These are phyloP conservation scores for Psittacula derbiana DNA, from an alignment of 2,797 vertebrate species.

Conservation along the genomic window DNA sequence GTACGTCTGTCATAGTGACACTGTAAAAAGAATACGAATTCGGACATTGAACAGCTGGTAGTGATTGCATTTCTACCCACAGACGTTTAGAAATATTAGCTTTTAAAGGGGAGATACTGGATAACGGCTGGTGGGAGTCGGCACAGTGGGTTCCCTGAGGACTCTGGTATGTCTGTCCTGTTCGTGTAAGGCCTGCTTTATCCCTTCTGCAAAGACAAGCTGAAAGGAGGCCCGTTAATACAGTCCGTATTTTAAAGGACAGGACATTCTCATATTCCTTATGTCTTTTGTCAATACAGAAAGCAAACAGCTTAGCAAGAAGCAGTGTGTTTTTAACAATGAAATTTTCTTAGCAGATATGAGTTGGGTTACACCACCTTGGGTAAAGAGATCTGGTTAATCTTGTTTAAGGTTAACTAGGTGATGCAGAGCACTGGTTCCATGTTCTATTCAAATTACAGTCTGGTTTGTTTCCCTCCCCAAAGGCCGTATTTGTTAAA, in stretches of 20 bases:
- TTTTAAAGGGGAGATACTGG: not conserved
- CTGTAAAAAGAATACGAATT: not conserved
- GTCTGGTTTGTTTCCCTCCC: not conserved
- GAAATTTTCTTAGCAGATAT: slow-evolving; percentile 42
- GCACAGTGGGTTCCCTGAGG: not conserved
- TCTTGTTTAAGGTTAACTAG: slow-evolving; percentile 4
- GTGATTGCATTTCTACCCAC: not conserved
- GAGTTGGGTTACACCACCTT: not conserved
- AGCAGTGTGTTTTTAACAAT: slow-evolving; percentile 34
- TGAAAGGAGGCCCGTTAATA: not conserved
- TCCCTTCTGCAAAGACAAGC: not conserved
- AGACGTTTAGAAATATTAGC: not conserved
- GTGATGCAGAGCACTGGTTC: not conserved
- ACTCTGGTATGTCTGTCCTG: not conserved
- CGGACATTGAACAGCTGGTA: not conserved
- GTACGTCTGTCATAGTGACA: not conserved
- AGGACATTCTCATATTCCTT: slow-evolving; percentile 47
- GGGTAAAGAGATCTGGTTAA: not conserved
- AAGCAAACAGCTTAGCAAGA: slow-evolving; percentile 45
- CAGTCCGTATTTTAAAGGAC: slow-evolving; percentile 39
- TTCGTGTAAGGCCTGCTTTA: not conserved
- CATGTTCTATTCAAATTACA: not conserved
- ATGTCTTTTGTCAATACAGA: slow-evolving; percentile 10
- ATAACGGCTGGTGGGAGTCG: not conserved
- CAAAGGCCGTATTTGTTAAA: not conserved